Evolutionary conservation across 2,888 invertebrate genomes (phyloP), one percentile per base, ranked within the genome.

Genomic region (Cremastobaeus sp.): DNA sequence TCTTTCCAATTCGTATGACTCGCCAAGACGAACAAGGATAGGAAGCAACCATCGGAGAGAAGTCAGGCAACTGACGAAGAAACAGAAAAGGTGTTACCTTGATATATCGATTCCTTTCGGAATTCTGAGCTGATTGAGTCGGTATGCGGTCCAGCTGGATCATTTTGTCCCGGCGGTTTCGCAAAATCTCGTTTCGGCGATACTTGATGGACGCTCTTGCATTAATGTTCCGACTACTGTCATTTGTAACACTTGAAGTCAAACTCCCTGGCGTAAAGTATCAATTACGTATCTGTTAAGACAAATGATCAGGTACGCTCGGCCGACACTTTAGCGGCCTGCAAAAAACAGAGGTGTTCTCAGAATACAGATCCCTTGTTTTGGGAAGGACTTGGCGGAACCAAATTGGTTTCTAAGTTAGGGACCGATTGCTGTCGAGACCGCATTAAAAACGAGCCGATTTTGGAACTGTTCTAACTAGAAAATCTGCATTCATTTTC

Each of bases 31-130:
- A 39, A 71, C n/a, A 57, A 18, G 41, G 62, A 71, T n/a, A 41
- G 35, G 41, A 18, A 20, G n/a, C 17, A 48, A 9, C 65, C 8
- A 34, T n/a, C 32, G 43, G 25, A 43, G 37, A 48, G 68, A 59
- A 77, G 59, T 62, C 71, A 57, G 73, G 76, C 68, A 71, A 65
- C 64, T 59, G 66, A 71, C 70, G 64, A 65, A 74, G 76, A 78
- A 69, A 69, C 78, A 74, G 77, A 66, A 68, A 76, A 82, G 81
- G 82, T 82, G 82, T 80, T 82, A 79, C 80, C 79, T 80, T 82
- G 82, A 82, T 82, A 79, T 82, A 82, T 82, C 80, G 81, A 81
- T 79, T 79, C 64, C 78, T 79, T 75, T 76, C 75, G 76, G 79
- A 77, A 74, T 76, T 76, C 76, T 69, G 76, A 70, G 76, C 76